Conservation (phyloP, 2,113 vertebrate species). For the Neotragus pygmaeus region DNA sequence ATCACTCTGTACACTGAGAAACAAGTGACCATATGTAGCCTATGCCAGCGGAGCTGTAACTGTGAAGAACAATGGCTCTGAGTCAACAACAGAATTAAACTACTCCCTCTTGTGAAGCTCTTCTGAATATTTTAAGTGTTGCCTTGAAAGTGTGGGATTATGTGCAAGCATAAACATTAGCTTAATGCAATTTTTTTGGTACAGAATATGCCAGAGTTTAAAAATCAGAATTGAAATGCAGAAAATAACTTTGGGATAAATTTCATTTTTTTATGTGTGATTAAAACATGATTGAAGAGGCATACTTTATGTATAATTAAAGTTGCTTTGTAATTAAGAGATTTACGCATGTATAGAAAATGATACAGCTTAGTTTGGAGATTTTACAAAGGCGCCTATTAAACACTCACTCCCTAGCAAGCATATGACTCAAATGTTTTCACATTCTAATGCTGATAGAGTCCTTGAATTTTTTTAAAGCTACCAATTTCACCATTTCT, state of each 20-base stretch:
- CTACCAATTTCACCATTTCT: conserved; percentile 65
- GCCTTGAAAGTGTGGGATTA: conserved; percentile 76
- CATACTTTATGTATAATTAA: conserved; percentile 68
- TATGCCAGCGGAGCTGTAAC: conserved; percentile 65
- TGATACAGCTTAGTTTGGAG: conserved; percentile 63
- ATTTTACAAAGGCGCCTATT: conserved; percentile 71
- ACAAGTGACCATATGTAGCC: conserved; percentile 73
- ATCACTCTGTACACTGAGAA: conserved; percentile 61
- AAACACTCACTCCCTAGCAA: conserved; percentile 63
- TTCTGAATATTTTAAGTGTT: conserved; percentile 76
- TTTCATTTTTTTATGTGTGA: conserved; percentile 70
- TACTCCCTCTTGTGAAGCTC: conserved; percentile 73
- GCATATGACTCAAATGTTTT: conserved; percentile 69
- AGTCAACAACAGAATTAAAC: conserved; percentile 76
- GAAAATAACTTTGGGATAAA: conserved; percentile 67
- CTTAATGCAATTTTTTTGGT: conserved; percentile 69
- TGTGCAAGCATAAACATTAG: conserved; percentile 76
- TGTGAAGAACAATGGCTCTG: conserved; percentile 75
- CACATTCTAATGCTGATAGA: conserved; percentile 51
- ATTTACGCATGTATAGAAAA: conserved; percentile 73
- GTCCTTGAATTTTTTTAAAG: conserved; percentile 40
- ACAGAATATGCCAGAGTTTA: conserved; percentile 57
- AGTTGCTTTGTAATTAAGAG: conserved; percentile 75
- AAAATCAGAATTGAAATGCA: conserved; percentile 68
- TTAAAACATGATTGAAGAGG: conserved; percentile 74